A percentile compares a stretch with the other conserved stretches of the same genome.
These are phyloP conservation scores for Acrobasis repandana DNA, from an alignment of 2,888 invertebrate species.

Conservation along the genomic window DNA sequence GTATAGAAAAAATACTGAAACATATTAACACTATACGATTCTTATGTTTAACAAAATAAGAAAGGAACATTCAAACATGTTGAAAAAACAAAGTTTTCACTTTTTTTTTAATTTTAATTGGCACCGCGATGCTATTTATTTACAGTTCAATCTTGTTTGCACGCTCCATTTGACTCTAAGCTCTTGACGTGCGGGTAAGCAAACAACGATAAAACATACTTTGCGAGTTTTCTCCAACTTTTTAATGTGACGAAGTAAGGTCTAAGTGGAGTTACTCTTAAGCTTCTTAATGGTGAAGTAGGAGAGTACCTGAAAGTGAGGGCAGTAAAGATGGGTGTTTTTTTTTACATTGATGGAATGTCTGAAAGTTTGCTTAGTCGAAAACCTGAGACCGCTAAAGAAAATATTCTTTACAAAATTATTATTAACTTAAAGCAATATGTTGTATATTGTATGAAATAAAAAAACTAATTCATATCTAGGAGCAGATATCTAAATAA, in stretches of 20 bases:
- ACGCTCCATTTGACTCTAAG: neutral
- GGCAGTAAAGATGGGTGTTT: neutral
- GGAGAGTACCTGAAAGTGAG: neutral
- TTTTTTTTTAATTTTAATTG: neutral
- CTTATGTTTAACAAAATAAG: no score
- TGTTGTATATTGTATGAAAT: no score
- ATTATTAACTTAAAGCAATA: no score
- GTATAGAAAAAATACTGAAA: no score
- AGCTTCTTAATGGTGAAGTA: slow-evolving; percentile 58
- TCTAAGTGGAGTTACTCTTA: slow-evolving; percentile 57
- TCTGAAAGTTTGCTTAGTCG: no score
- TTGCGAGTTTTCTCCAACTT: slow-evolving; percentile 67
- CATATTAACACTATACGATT: no score
- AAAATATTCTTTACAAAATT: no score
- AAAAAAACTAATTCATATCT: no score
- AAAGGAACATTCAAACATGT: no score
- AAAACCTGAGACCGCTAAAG: no score
- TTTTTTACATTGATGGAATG: no score
- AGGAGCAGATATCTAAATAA: no score
- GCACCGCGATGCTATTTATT: neutral
- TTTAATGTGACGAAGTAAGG: slow-evolving; percentile 65
- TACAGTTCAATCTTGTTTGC: neutral
- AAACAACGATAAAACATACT: slow-evolving; percentile 74
- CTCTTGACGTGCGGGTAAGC: slow-evolving; percentile 1
- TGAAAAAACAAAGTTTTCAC: neutral